These are phyloP conservation scores for Hybos culiciformis DNA, from an alignment of 2,888 invertebrate species.

Conservation along the genomic window DNA sequence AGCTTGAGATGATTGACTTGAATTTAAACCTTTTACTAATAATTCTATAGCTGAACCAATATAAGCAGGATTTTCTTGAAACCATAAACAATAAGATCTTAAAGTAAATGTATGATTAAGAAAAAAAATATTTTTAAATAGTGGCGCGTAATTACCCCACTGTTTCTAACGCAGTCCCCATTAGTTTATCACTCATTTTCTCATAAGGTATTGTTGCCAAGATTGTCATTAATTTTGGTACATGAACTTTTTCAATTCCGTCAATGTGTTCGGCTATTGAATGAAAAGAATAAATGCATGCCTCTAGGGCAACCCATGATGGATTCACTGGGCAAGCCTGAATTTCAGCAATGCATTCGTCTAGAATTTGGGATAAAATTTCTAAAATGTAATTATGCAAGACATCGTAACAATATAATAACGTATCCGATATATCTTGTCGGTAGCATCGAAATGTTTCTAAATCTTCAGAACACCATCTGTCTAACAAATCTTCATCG, in stretches of 20 bases:
- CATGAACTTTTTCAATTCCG: conserved; percentile 41
- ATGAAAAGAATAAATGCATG: conserved; percentile 51
- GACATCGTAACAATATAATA: conserved; percentile 79
- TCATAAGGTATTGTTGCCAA: conserved; percentile 49
- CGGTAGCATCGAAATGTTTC: conserved; percentile 78
- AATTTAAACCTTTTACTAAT: conserved; percentile 49
- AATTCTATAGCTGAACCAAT: conserved; percentile 55
- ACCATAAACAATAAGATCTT: conserved; percentile 78
- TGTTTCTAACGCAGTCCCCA: conserved; percentile 61
- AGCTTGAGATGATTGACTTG: conserved; percentile 59
- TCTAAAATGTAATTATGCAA: conserved; percentile 60
- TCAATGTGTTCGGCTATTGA: conserved; percentile 50
- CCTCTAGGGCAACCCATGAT: conserved; percentile 49
- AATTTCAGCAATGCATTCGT: conserved; percentile 39
- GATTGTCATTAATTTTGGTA: conserved; percentile 45
- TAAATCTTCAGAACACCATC: conserved; percentile 61
- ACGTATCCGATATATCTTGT: conserved; percentile 73
- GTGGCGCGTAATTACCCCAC: no score
- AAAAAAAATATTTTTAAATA: no score
- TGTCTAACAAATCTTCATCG: conserved; percentile 40
- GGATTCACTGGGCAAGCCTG: conserved; percentile 28
- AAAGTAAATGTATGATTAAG: no score
- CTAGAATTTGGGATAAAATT: conserved; percentile 51
- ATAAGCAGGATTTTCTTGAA: conserved; percentile 54
- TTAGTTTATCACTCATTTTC: conserved; percentile 44